Base-by-base conservation (phyloP, 2,888 invertebrate genomes). In the Caenorhabditis virilis region DNA sequence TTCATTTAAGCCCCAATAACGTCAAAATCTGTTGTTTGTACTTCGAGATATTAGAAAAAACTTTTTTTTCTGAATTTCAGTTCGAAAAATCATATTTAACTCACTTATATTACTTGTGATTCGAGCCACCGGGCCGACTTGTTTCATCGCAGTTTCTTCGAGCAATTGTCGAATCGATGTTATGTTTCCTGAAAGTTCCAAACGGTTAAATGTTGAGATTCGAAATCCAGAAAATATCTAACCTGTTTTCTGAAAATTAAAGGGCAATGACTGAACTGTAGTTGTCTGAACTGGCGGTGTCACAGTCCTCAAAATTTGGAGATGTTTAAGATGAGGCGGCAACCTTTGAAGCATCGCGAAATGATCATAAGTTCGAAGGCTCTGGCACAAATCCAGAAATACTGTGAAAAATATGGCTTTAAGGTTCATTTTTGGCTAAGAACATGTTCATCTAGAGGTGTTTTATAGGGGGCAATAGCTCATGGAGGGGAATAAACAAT, bases 21-120 rank as follows among this genome's bases (percentile, higher is more conserved):
- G n/a, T n/a, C n/a, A n/a, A n/a, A n/a, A n/a, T n/a, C n/a, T n/a
- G n/a, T n/a, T n/a, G n/a, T n/a, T n/a, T n/a, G n/a, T n/a, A n/a
- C n/a, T n/a, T n/a, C n/a, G n/a, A n/a, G n/a, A n/a, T n/a, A n/a
- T n/a, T n/a, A n/a, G n/a, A n/a, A n/a, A n/a, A n/a, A n/a, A n/a
- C n/a, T n/a, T n/a, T n/a, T n/a, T n/a, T n/a, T n/a, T 15, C 9
- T 42, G 27, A 25, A 46, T 11, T 23, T 42, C 20, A 4, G 22
- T 16, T 11, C 13, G 36, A 16, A 53, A 53, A 53, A 15, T 26
- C 27, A 16, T 9, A 46, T 16, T 46, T 25, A 48, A 78, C 77
- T 78, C 55, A 78, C 76, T 76, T 51, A 69, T 72, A 56, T 76
- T 74, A 35, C 62, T 69, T 23, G 66, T 69, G 11, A 71, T 69